phyloP scores from a whole-genome alignment of 2,113 vertebrate genomes.

The Pristiophorus japonicus region DNA sequence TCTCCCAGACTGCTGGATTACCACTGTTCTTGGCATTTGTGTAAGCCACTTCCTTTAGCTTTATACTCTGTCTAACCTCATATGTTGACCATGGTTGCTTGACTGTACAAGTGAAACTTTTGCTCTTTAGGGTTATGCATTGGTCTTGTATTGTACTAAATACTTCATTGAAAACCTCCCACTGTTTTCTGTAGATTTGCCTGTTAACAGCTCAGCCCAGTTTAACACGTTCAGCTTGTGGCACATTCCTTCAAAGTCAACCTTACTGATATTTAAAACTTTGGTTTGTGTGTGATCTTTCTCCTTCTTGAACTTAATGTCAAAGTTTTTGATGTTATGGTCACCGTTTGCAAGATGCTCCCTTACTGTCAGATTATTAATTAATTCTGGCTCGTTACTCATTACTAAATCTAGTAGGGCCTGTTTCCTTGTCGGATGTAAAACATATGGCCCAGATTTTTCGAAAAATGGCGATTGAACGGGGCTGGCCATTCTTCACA shows the following conservation, averaged over 20 bases:
- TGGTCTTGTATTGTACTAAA: background rate
- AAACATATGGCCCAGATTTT: background rate
- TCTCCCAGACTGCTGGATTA: background rate
- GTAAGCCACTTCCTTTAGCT: background rate
- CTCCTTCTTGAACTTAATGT: background rate
- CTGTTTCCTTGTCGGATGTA: background rate
- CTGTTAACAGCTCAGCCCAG: background rate
- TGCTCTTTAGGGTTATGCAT: background rate
- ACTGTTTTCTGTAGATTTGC: background rate
- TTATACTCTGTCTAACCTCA: background rate
- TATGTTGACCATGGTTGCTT: background rate
- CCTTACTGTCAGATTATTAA: background rate
- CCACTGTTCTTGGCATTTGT: background rate
- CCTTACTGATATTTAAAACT: background rate
- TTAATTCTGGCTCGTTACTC: background rate
- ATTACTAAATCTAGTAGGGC: background rate
- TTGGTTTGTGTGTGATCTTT: background rate
- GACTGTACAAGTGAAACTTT: background rate
- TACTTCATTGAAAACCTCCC: background rate
- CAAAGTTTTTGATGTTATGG: background rate
- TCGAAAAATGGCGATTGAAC: too few species aligned
- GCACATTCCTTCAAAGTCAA: background rate
- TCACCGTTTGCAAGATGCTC: background rate
- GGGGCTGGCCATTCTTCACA: too few species aligned
- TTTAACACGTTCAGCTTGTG: background rate